Evolutionary conservation across 2,797 vertebrate genomes (phyloP), one percentile per base, ranked within the genome.

Genomic region (Percopsis omiscomaycus): DNA sequence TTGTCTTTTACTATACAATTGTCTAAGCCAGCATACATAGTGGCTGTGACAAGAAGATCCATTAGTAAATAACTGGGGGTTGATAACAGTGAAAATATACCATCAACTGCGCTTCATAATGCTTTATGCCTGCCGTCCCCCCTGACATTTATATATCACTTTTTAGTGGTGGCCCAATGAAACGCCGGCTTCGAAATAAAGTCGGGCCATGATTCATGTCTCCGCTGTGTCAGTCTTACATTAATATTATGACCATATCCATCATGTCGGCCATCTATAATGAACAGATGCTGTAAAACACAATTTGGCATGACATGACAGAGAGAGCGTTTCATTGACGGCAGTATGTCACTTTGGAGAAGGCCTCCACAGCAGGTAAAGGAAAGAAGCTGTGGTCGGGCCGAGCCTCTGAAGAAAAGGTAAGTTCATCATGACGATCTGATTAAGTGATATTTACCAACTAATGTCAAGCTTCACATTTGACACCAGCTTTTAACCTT

Each of bases 241-340:
- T 93, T 93, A 93, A 93, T 93, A 92, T 92, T 92, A 93, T 92
- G 92, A 91, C 89, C 91, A 76, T 88, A 93, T 93, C 92, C 89
- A 92, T 93, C 91, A 93, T 89, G 88, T 84, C 68, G 83, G 80
- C 89, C 91, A 88, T 91, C 90, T 85, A 89, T 92, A 91, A 94
- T 88, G 86, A 92, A 89, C 87, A 87, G 85, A 89, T 87, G 90
- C 89, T 84, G 88, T 92, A 93, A 92, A 92, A 92, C 82, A 89
- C 88, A 81, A 88, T 91, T 91, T 91, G 89, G 86, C 84, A 74
- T 86, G 88, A 86, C 80, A 80, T 65, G 79, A 58, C 64, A 55
- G 66, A 60, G 59, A 75, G 75, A 59, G 75, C 30, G 76, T 64
- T 77, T 69, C 78, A 65, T 64, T 66, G 75, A 77, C 54, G 72